phyloP scores from a whole-genome alignment of 2,113 vertebrate genomes.

The Ifrita kowaldi region DNA sequence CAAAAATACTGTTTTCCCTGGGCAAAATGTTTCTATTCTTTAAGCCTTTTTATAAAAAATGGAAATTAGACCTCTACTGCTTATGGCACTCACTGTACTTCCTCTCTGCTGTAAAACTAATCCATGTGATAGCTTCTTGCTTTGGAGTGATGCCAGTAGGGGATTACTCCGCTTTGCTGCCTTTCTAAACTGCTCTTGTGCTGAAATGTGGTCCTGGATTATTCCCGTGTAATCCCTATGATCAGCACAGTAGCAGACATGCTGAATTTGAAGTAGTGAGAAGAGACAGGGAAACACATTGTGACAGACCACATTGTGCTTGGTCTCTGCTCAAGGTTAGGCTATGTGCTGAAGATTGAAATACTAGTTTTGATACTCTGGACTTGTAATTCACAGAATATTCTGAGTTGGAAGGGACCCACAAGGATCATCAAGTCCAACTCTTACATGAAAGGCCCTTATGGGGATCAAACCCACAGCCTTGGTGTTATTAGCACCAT shows the following conservation, averaged over 20 bases:
- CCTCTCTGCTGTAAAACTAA: not conserved
- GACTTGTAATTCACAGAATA: not conserved
- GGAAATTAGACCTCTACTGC: not conserved
- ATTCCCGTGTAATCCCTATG: not conserved
- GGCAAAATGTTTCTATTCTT: not conserved
- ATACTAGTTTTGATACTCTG: not conserved
- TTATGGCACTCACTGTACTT: not conserved
- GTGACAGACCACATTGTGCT: not conserved
- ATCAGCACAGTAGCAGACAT: not conserved
- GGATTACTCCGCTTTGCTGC: slow-evolving; percentile 1
- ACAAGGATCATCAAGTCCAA: not conserved
- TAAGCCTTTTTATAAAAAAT: not conserved
- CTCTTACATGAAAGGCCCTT: not conserved
- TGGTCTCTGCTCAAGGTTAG: not conserved
- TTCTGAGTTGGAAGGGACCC: not conserved
- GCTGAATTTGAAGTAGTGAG: not conserved
- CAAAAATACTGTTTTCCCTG: not conserved
- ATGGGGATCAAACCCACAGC: not conserved
- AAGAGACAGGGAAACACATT: not conserved
- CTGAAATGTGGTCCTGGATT: slow-evolving; percentile 29
- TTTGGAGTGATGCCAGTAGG: not conserved
- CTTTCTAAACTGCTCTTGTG: not conserved
- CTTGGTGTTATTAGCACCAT: not conserved
- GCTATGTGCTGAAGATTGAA: not conserved
- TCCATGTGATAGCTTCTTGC: not conserved